A percentile compares a stretch with the other conserved stretches of the same genome.
These are phyloP conservation scores for Lophotriccus pileatus DNA, from an alignment of 2,797 vertebrate genomes.

Conservation along the genomic window DNA sequence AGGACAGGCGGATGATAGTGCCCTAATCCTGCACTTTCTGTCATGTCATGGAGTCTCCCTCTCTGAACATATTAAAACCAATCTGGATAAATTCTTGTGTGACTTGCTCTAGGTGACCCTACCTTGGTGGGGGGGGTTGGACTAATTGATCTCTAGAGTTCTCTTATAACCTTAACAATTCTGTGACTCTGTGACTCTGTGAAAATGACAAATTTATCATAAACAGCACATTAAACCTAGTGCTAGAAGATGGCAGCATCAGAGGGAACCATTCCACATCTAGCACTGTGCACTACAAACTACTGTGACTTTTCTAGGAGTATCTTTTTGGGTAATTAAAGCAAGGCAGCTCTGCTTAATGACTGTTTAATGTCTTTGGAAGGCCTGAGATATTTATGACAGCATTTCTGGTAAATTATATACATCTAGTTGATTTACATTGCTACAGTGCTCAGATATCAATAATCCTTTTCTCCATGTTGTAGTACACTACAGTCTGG, in stretches of 20 bases:
- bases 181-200: not conserved
- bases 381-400: not conserved
- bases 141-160: not conserved
- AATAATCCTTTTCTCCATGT: not conserved
- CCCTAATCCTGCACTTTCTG: not conserved
- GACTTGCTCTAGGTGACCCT: not conserved
- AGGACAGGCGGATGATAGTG: accelerated
- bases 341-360: not conserved
- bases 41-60: not conserved
- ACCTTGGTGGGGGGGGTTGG: not conserved
- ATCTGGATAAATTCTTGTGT: no score
- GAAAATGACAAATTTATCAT: not conserved
- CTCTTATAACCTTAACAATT: not conserved
- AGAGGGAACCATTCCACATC: not conserved
- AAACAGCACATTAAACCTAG: not conserved
- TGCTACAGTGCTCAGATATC: not conserved
- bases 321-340: not conserved
- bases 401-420: not conserved
- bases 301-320: not conserved
- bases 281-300: not conserved
- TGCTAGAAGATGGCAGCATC: not conserved
- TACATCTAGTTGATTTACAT: not conserved
- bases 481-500: not conserved
- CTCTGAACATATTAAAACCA: not conserved
- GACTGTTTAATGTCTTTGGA: not conserved